Evolutionary conservation across 2,113 vertebrate genomes (phyloP).

Genomic region (Strigops habroptila): DNA sequence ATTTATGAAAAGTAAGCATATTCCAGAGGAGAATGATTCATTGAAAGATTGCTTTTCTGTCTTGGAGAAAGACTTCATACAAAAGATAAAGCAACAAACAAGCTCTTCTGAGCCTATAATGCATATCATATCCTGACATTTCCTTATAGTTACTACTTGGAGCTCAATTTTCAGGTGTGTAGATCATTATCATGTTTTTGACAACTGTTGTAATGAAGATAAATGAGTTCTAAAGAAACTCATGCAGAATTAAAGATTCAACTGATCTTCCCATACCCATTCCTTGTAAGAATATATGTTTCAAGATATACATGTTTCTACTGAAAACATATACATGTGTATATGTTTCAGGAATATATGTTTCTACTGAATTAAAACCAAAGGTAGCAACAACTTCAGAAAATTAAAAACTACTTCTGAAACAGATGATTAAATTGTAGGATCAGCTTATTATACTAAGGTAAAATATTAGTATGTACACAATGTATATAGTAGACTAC

Average conservation of each 20-base stretch:
- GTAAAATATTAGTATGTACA: background rate
- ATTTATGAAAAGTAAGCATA: background rate
- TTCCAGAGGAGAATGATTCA: background rate
- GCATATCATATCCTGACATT: background rate
- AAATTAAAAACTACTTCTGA: background rate
- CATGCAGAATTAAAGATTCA: background rate
- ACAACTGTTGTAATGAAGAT: background rate
- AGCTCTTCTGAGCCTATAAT: background rate
- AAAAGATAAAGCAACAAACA: background rate
- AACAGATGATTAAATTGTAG: background rate
- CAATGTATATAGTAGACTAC: background rate
- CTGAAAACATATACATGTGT: too few relatives aligned
- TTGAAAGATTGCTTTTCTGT: background rate
- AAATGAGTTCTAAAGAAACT: background rate
- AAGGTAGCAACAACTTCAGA: background rate
- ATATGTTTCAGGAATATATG: too few relatives aligned
- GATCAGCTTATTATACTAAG: background rate
- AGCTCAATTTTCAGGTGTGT: background rate
- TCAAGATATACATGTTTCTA: background rate
- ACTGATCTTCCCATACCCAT: background rate
- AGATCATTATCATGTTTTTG: background rate
- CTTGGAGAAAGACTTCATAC: background rate
- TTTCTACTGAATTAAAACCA: background rate
- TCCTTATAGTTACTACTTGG: background rate
- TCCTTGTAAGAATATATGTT: background rate